Conservation (phyloP, 1,140 invertebrate genomes). For the Limonius californicus region DNA sequence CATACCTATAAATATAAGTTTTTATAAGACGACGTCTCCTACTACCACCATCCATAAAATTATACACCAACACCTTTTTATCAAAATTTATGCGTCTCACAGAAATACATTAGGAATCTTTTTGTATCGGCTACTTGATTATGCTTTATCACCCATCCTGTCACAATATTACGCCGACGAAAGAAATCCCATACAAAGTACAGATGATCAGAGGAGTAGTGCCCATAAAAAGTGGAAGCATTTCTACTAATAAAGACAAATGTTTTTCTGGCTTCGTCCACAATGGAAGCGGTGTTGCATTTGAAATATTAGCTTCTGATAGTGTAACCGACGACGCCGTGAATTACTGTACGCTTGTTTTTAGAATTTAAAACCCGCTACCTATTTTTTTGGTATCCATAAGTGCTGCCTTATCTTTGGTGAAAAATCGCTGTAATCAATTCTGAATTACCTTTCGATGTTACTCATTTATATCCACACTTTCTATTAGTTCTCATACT, state of each 20-base stretch:
- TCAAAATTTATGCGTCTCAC: constrained; percentile 31
- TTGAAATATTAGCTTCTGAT: constrained; percentile 31
- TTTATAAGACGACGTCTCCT: background rate
- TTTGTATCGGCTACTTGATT: constrained; percentile 40
- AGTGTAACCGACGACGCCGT: constrained; percentile 21
- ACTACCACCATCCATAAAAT: constrained; percentile 18
- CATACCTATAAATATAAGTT: background rate
- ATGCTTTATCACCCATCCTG: constrained; percentile 38
- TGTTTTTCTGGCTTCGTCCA: constrained; percentile 13
- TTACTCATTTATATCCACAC: background rate
- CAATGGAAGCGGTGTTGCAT: constrained; percentile 14
- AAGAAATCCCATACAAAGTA: constrained; percentile 30
- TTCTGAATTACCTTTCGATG: background rate
- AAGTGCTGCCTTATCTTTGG: background rate
- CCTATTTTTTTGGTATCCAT: constrained; percentile 4
- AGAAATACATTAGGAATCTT: constrained; percentile 34
- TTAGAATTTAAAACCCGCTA: constrained; percentile 6
- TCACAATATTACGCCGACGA: constrained; percentile 35
- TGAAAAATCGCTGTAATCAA: constrained; percentile 1
- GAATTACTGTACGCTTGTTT: constrained; percentile 17
- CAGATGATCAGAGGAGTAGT: constrained; percentile 20
- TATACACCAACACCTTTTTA: constrained; percentile 31
- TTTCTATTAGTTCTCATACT: constrained; percentile 2
- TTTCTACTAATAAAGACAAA: background rate
- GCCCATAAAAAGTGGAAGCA: background rate